Conservation (phyloP, 2,888 invertebrate species). For the Aporophyla lueneburgensis region DNA sequence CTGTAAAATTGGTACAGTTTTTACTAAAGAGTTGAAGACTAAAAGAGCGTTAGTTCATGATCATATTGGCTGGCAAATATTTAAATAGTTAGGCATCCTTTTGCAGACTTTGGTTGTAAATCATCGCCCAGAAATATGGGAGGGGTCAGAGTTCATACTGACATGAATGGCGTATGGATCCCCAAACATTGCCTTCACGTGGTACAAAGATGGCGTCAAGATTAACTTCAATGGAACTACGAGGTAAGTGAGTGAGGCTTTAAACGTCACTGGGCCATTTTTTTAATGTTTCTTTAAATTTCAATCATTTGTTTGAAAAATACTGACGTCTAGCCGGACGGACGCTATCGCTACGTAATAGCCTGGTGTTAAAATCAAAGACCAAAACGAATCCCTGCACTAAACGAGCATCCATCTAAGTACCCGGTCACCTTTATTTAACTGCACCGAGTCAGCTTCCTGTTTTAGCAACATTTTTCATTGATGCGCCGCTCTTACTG, state of each 20-base stretch:
- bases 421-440: not conserved
- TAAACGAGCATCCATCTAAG: not conserved
- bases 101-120: slow-evolving; percentile 83
- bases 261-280: not conserved
- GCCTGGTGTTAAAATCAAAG: not conserved
- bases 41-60: not conserved
- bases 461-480: no score
- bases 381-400: not conserved
- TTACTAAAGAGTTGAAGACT: not conserved
- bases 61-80: not conserved
- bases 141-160: slow-evolving; percentile 94
- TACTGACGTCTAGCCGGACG: not conserved
- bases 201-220: slow-evolving; percentile 95
- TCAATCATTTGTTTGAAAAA: not conserved
- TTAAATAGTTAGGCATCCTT: not conserved
- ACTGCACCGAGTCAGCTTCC: not conserved
- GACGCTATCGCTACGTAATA: not conserved
- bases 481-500: no score
- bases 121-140: slow-evolving; percentile 91
- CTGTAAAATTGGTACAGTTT: not conserved
- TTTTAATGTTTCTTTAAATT: not conserved
- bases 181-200: slow-evolving; percentile 93
- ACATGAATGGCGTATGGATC: slow-evolving; percentile 95
- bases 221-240: slow-evolving; percentile 94
- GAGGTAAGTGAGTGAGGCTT: slow-evolving; percentile 87